phyloP scores from a whole-genome alignment of 2,797 vertebrate species.

The Typhlichthys subterraneus region DNA sequence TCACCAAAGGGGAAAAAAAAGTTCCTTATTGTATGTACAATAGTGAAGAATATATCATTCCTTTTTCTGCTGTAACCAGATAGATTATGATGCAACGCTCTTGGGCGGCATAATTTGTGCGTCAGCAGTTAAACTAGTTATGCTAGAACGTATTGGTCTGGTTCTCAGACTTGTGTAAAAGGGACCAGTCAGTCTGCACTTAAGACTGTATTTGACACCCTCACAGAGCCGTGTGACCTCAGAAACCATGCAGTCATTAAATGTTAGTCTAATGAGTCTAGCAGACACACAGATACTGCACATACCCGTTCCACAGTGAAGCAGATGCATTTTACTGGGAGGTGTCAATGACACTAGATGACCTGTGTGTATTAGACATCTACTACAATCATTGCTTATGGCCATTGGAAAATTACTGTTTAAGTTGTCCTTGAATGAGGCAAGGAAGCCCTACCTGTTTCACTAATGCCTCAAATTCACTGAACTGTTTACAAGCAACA shows the following conservation, averaged over 20 bases:
- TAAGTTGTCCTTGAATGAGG: no score
- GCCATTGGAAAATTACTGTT: no score
- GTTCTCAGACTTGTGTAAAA: not conserved
- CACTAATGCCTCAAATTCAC: no score
- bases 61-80: not conserved
- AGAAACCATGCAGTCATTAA: not conserved
- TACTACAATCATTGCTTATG: no score
- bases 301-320: not conserved
- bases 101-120: conserved; percentile 10
- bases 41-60: not conserved
- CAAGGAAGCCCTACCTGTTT: no score
- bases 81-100: conserved; percentile 1
- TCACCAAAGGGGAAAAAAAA: not conserved
- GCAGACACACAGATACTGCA: not conserved
- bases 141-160: conserved; percentile 12
- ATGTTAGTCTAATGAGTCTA: conserved; percentile 23
- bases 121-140: conserved; percentile 52
- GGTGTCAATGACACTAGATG: no score
- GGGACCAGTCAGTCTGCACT: no score
- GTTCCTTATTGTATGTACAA: not conserved
- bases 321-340: not conserved
- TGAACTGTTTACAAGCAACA: no score
- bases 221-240: not conserved
- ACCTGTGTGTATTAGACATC: no score
- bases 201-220: no score